Evolutionary conservation across 23 tunicate genomes (phyloP).

Genomic region (Trididemnum miniatum): DNA sequence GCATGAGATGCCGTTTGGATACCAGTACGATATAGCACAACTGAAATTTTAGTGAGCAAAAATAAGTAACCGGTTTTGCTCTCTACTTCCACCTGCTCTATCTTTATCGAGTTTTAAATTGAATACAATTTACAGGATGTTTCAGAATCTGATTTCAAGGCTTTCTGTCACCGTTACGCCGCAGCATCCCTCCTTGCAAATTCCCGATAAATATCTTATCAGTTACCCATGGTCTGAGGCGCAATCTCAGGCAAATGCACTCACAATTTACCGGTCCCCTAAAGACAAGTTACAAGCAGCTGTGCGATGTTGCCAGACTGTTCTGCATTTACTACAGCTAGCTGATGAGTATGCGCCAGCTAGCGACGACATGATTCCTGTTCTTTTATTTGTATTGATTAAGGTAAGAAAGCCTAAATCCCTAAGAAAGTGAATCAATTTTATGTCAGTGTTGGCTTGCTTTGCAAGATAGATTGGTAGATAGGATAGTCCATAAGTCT

Average conservation of each 20-base stretch:
- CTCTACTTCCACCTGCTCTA: too few species aligned
- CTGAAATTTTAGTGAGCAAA: too few species aligned
- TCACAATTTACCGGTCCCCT: neutral
- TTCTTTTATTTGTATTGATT: neutral
- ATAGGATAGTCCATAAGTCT: too few species aligned
- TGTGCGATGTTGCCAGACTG: slow-evolving; percentile 1
- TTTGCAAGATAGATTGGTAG: too few species aligned
- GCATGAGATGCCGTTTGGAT: too few species aligned
- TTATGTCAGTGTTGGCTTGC: too few species aligned
- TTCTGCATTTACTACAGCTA: neutral
- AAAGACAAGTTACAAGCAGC: slow-evolving; percentile 14
- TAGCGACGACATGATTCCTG: slow-evolving; percentile 1
- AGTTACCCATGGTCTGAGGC: slow-evolving; percentile 21
- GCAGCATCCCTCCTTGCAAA: neutral
- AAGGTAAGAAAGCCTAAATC: too few species aligned
- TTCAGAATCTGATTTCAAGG: slow-evolving; percentile 8
- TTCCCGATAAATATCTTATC: slow-evolving; percentile 12
- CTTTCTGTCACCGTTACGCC: slow-evolving; percentile 4
- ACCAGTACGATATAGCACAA: too few species aligned
- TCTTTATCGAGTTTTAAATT: too few species aligned
- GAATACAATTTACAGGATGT: neutral
- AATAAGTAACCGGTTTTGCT: too few species aligned
- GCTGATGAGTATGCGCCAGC: slow-evolving; percentile 9
- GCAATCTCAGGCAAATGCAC: neutral
- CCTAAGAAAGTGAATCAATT: too few species aligned